These are phyloP conservation scores for Pterostichus niger DNA, from an alignment of 2,888 invertebrate genomes.

Conservation along the genomic window DNA sequence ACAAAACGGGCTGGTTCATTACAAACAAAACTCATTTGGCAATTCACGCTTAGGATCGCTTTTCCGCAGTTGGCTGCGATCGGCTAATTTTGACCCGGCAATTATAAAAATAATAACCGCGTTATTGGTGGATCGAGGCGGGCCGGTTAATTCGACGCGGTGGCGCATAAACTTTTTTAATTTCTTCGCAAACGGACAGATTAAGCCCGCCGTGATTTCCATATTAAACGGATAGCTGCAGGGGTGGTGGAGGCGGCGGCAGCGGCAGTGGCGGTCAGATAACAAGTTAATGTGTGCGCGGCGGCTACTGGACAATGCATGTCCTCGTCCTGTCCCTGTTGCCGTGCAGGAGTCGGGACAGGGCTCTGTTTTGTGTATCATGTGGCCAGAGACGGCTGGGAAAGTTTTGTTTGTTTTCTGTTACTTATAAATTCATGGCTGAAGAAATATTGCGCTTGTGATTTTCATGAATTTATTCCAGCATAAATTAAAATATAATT, in stretches of 20 bases:
- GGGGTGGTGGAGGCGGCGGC: neutral
- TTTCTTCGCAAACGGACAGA: conserved; percentile 64
- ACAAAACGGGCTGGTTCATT: conserved; percentile 13
- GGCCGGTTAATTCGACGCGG: conserved; percentile 55
- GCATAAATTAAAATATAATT: neutral
- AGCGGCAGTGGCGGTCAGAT: conserved; percentile 5
- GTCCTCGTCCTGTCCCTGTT: neutral
- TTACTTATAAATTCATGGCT: conserved; percentile 5
- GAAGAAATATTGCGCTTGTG: neutral
- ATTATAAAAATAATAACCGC: conserved; percentile 58
- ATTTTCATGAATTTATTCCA: conserved; percentile 1
- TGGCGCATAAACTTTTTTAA: conserved; percentile 63
- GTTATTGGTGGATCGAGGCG: conserved; percentile 25
- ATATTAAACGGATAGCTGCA: conserved; percentile 53
- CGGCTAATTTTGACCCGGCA: conserved; percentile 35
- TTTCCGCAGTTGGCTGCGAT: neutral
- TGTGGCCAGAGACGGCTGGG: neutral
- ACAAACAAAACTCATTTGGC: conserved; percentile 24
- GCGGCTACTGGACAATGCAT: conserved; percentile 11
- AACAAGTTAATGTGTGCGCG: conserved; percentile 25
- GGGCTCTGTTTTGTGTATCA: neutral
- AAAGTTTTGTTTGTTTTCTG: neutral
- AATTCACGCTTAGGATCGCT: conserved; percentile 17
- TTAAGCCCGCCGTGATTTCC: conserved; percentile 53
- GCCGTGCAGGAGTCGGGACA: no score